These are phyloP conservation scores for Macrobrachium nipponense DNA, from an alignment of 1,140 invertebrate species.

Conservation along the genomic window DNA sequence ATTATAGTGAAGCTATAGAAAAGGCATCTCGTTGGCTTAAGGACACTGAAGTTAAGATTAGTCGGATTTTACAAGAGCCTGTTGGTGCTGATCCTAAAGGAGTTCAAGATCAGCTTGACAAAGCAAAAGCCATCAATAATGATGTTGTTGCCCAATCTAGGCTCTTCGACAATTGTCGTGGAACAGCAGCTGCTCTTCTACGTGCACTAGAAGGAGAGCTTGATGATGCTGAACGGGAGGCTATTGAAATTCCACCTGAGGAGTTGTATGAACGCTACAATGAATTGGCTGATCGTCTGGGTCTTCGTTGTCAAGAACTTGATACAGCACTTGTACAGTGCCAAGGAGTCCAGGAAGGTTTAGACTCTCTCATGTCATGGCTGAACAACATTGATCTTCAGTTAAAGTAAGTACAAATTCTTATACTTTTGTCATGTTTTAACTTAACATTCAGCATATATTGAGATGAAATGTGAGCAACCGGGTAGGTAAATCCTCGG, in stretches of 20 bases:
- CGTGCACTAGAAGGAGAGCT: slow-evolving; percentile 83
- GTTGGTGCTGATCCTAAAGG: slow-evolving; percentile 87
- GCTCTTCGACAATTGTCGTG: slow-evolving; percentile 83
- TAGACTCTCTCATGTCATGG: slow-evolving; percentile 88
- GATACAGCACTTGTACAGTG: slow-evolving; percentile 91
- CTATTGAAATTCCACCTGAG: slow-evolving; percentile 82
- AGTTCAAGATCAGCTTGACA: slow-evolving; percentile 87
- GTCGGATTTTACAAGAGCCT: slow-evolving; percentile 81
- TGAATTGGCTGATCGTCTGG: slow-evolving; percentile 78
- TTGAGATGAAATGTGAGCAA: background rate
- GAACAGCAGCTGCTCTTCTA: slow-evolving; percentile 79
- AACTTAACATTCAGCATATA: background rate
- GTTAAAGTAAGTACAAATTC: slow-evolving; percentile 76
- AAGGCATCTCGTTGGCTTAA: slow-evolving; percentile 86
- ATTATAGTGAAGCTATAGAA: slow-evolving; percentile 86
- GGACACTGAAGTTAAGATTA: slow-evolving; percentile 82
- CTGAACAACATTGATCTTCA: slow-evolving; percentile 85
- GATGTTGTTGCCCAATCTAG: slow-evolving; percentile 88
- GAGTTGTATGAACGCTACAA: slow-evolving; percentile 83
- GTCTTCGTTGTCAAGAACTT: slow-evolving; percentile 83
- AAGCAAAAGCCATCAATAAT: slow-evolving; percentile 85
- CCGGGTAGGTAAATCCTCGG: too few relatives aligned
- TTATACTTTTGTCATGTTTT: background rate
- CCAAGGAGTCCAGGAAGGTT: slow-evolving; percentile 92
- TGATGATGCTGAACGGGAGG: slow-evolving; percentile 80